Base-by-base conservation (phyloP, 1,140 invertebrate genomes). In the Danaus plexippus region DNA sequence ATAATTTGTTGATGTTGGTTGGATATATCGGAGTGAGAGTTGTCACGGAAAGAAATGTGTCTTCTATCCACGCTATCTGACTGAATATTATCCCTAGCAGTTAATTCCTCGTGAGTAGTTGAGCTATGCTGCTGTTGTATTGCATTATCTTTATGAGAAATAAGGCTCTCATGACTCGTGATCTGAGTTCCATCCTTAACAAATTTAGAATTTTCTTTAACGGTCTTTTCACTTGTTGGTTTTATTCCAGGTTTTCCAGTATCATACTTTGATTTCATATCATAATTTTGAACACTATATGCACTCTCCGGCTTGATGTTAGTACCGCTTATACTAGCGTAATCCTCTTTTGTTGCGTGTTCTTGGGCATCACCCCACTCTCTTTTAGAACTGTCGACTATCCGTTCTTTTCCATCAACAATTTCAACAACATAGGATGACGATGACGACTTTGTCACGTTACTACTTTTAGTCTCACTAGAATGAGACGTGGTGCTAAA, bases 331-430 rank as follows among this genome's bases (percentile, higher is more conserved):
- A 85, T 64, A 60, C 78, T 87, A 5, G 82, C 83, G 69, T 87
- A 82, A 41, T 82, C 77, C 76, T 90, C 89, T 54, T 87, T 87
- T 47, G 86, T 79, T 51, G 77, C 80, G 13, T 87, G 69, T 52
- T 88, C 77, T 61, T 88, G 66, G 6, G 84, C 75, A 66, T 87
- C 80, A 18, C 87, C 89, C 71, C 88, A 88, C 72, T 90, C 89
- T 56, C 89, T 82, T 32, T 86, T 87, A 47, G 88, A 86, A 58
- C 81, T 85, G 48, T 90, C 89, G 41, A 90, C 75, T 42, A 90
- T 87, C n/a, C 88, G 73, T 73, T 90, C 89, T 74, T 90, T 90
- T n/a, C 89, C 89, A 65, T 90, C 89, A 22, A 90, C 87, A 54
- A 90, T 88, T 77, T 90, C 88, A 47, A 90, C 82, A 9, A 89